Conservation (phyloP, 2,888 invertebrate genomes). For the Trachelus stipa region DNA sequence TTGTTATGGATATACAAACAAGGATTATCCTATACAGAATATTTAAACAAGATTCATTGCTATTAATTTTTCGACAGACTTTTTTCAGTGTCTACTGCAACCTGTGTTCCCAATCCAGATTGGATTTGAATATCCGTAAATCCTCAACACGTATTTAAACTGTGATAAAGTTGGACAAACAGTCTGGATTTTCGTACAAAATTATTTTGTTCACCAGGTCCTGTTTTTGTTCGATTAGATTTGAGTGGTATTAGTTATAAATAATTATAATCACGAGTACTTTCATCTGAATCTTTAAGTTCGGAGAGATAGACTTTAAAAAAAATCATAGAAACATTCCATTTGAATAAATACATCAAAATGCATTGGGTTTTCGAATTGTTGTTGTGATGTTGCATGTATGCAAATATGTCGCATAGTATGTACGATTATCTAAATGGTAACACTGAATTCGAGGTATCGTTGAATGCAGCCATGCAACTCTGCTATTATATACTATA, state of each 20-base stretch:
- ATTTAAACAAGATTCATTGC: too few species aligned
- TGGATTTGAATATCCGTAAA: too few species aligned
- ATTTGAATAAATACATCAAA: not conserved
- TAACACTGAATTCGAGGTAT: not conserved
- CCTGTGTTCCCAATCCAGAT: too few species aligned
- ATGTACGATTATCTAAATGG: not conserved
- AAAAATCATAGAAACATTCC: not conserved
- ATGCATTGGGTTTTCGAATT: not conserved
- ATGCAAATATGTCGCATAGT: not conserved
- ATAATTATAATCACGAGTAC: not conserved
- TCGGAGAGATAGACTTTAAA: not conserved
- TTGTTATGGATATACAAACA: too few species aligned
- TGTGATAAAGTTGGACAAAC: too few species aligned
- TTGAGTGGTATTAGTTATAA: not conserved
- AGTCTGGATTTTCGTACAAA: too few species aligned
- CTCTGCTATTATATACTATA: not conserved
- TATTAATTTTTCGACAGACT: too few species aligned
- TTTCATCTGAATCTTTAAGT: not conserved
- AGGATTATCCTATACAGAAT: too few species aligned
- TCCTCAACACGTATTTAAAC: too few species aligned
- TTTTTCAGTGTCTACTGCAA: too few species aligned
- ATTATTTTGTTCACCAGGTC: too few species aligned
- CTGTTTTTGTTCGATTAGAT: too few species aligned
- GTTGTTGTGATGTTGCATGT: not conserved
- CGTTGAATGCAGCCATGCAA: not conserved